phyloP scores from a whole-genome alignment of 2,888 invertebrate genomes.

The Leistus spinibarbis region DNA sequence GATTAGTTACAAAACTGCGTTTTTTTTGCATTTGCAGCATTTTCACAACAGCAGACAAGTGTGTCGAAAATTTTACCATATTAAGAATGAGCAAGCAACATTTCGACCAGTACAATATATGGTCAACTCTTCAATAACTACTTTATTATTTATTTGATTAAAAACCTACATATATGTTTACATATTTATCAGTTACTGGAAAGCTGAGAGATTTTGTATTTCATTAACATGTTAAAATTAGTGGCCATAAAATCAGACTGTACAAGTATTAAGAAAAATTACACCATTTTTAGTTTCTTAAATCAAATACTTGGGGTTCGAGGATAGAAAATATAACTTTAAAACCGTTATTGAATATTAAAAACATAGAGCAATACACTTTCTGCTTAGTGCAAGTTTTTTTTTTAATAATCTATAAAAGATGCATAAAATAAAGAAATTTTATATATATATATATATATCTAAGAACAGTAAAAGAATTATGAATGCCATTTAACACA shows the following conservation, averaged over 20 bases:
- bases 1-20: conserved; percentile 28
- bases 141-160: conserved; percentile 22
- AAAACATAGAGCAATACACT: too few relatives aligned
- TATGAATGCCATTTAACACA: too few relatives aligned
- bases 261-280: too few relatives aligned
- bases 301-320: too few relatives aligned
- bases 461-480: too few relatives aligned
- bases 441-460: too few relatives aligned
- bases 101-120: conserved; percentile 27
- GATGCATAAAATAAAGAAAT: too few relatives aligned
- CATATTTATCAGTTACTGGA: conserved; percentile 2
- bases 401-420: too few relatives aligned
- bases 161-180: conserved; percentile 17
- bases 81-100: conserved; percentile 35
- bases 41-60: conserved; percentile 21
- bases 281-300: too few relatives aligned
- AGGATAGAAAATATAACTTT: too few relatives aligned
- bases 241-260: neutral
- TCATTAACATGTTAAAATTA: neutral
- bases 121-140: conserved; percentile 16
- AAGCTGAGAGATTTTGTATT: conserved; percentile 28
- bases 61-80: conserved; percentile 14
- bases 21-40: conserved; percentile 18
- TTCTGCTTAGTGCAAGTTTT: too few relatives aligned
- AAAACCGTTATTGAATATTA: too few relatives aligned